Evolutionary conservation across 2,888 invertebrate genomes (phyloP), one percentile per base, ranked within the genome.

Genomic region (Epistrophe eligans): DNA sequence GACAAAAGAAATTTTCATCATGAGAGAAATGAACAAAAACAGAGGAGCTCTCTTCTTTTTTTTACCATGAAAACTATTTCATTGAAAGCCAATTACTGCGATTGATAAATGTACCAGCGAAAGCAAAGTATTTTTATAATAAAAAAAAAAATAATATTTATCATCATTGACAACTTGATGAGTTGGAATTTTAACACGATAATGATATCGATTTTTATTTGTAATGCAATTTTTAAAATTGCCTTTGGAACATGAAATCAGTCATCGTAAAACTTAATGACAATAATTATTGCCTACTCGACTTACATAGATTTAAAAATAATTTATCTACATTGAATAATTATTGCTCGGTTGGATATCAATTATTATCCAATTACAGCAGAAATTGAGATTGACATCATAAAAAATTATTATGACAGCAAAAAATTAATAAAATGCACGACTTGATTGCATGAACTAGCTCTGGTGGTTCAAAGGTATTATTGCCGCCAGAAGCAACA

Each of bases 111-210:
- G 9, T 43, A 19, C 2, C n/a, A n/a, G 28, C 43, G 43, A 64
- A 64, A 64, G 43, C 24, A n/a, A 45, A 62, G 19, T 28, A 52
- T 1, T 52, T 52, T 24, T 52, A 2, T 24, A 24, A 52, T 24
- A 13, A 28, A 62, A 1, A 15, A 43, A 35, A 32, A 0, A n/a
- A n/a, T n/a, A n/a, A 28, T 10, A 40, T 40, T 38, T 13, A 19
- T 60, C n/a, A n/a, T n/a, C 28, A 45, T 45, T 45, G 64, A 64
- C 64, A 64, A 45, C n/a, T 64, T 60, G 60, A 64, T 38, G 28
- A 43, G 43, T 45, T 64, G 64, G 43, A 24, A 45, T 64, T 45
- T 64, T 28, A 45, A 64, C n/a, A 45, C 28, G 64, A 45, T 64
- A 15, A 28, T 64, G 19, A n/a, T 45, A 45, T 45, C 28, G 19